Evolutionary conservation across 23 tunicate genomes (phyloP).

Genomic region (Aplidium turbinatum): DNA sequence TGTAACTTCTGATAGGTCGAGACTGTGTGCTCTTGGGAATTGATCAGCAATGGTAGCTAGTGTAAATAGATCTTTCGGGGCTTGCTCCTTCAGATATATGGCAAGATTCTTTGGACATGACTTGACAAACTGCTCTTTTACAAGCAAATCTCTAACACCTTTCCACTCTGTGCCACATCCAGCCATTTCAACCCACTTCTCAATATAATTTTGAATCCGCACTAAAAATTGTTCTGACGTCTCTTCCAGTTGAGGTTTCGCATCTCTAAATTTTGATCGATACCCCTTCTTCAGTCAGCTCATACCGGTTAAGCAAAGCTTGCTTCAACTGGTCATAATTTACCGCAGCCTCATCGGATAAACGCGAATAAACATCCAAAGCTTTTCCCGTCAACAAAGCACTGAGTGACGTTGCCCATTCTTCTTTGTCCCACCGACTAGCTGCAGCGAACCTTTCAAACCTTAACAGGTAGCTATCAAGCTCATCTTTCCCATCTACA

Average conservation of each 20-base stretch:
- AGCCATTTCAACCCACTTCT: slow-evolving; percentile 4
- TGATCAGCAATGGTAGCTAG: slow-evolving; percentile 10
- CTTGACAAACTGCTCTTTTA: not conserved
- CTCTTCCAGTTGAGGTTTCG: not conserved
- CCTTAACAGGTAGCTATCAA: not conserved
- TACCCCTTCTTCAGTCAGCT: not conserved
- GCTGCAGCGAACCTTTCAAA: slow-evolving; percentile 1
- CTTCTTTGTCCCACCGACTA: not conserved
- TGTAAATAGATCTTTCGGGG: not conserved
- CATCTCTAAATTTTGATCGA: not conserved
- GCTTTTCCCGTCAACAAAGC: not conserved
- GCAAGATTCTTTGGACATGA: not conserved
- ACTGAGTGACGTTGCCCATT: not conserved
- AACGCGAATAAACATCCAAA: not conserved
- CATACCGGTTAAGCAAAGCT: not conserved
- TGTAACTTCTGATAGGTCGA: not conserved
- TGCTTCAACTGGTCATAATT: not conserved
- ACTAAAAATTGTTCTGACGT: not conserved
- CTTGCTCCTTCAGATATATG: not conserved
- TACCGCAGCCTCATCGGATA: not conserved
- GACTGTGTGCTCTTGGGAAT: slow-evolving; percentile 3
- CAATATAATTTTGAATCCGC: not conserved
- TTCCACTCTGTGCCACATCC: not conserved
- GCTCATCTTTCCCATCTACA: not conserved
- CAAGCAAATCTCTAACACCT: not conserved